Percentiles rank a stretch among this genome's conserved stretches.
Evolutionary conservation across 2,113 vertebrate genomes (phyloP).

Genomic region (Pteruthius melanotis): DNA sequence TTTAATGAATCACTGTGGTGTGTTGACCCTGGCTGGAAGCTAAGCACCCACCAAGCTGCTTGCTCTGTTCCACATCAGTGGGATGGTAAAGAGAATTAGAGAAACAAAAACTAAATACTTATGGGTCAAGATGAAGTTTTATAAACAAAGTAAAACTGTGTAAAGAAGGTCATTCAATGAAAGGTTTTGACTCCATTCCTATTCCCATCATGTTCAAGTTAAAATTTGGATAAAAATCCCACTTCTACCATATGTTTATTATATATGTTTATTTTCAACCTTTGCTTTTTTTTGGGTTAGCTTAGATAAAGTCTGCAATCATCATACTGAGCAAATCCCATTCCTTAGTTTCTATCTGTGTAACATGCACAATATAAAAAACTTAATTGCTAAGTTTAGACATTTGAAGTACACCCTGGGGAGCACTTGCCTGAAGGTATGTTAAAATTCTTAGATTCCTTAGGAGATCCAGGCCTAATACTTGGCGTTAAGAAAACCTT

Average conservation of each 20-base stretch:
- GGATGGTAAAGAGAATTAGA: neutral
- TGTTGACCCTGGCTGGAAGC: neutral
- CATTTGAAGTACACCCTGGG: neutral
- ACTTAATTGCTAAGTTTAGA: neutral
- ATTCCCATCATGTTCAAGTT: neutral
- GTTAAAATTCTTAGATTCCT: neutral
- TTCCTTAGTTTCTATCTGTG: neutral
- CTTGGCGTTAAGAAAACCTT: neutral
- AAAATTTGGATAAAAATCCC: neutral
- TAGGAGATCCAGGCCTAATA: neutral
- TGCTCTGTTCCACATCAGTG: neutral
- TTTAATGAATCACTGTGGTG: neutral
- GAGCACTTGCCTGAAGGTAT: neutral
- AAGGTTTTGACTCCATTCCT: neutral
- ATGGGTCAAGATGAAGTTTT: neutral
- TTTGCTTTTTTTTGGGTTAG: neutral
- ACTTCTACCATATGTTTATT: neutral
- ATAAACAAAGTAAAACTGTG: neutral
- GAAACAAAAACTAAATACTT: neutral
- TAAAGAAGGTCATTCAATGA: rapidly evolving
- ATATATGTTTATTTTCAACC: neutral
- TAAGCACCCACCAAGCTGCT: neutral
- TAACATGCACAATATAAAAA: neutral
- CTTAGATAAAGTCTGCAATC: neutral
- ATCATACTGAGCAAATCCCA: neutral